Conservation (phyloP, 1,140 invertebrate species). For the Nephotettix cincticeps region DNA sequence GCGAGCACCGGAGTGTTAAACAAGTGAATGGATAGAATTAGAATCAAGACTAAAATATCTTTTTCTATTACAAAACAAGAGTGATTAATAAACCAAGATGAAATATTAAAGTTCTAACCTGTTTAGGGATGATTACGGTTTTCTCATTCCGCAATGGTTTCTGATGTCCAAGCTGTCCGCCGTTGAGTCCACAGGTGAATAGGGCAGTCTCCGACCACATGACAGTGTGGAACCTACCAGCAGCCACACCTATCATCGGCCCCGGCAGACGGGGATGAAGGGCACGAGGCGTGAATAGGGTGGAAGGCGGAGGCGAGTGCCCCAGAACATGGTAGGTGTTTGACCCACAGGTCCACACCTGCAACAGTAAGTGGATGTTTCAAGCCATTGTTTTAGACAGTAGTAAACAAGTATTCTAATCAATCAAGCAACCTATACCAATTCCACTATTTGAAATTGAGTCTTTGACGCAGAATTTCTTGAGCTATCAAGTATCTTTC, state of each 20-base stretch:
- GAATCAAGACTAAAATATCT: too few relatives aligned
- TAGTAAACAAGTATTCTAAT: too few relatives aligned
- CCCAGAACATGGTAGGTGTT: conserved; percentile 66
- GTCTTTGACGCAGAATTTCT: too few relatives aligned
- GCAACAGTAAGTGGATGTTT: too few relatives aligned
- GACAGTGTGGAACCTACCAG: conserved; percentile 65
- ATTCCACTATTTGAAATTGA: too few relatives aligned
- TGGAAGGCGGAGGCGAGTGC: conserved; percentile 51
- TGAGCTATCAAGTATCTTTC: too few relatives aligned
- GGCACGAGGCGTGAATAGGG: conserved; percentile 55
- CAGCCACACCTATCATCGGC: conserved; percentile 49
- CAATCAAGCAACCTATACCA: too few relatives aligned
- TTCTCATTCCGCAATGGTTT: conserved; percentile 32
- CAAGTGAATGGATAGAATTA: too few relatives aligned
- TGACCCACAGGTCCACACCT: conserved; percentile 65
- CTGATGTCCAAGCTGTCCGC: conserved; percentile 70
- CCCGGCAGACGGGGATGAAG: conserved; percentile 35
- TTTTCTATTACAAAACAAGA: neutral
- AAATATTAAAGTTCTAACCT: conserved; percentile 48
- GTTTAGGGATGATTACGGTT: conserved; percentile 46
- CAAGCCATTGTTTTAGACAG: too few relatives aligned
- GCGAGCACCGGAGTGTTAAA: too few relatives aligned
- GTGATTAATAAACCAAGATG: neutral
- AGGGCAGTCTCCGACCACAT: conserved; percentile 59
- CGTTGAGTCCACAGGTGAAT: conserved; percentile 70